phyloP scores from a whole-genome alignment of 1,140 invertebrate species.

The Drosophila micromelanica region DNA sequence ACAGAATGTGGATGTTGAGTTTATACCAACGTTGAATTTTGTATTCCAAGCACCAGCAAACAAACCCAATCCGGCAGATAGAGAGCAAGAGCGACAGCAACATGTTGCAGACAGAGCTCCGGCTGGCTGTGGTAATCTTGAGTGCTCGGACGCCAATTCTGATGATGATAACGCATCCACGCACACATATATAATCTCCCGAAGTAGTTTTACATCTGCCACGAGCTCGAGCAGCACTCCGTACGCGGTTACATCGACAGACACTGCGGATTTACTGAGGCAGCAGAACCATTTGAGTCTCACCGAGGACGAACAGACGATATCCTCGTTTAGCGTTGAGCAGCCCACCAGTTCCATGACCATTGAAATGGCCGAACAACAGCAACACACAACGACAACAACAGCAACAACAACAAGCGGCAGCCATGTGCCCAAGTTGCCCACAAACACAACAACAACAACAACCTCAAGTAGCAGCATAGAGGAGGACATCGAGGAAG shows the following conservation, averaged over 20 bases:
- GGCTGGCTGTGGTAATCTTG: slow-evolving; percentile 13
- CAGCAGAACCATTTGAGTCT: slow-evolving; percentile 68
- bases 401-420: slow-evolving; percentile 42
- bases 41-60: slow-evolving; percentile 44
- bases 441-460: slow-evolving; percentile 41
- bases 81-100: slow-evolving; percentile 49
- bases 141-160: slow-evolving; percentile 29
- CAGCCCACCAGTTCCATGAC: slow-evolving; percentile 78
- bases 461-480: slow-evolving; percentile 72
- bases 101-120: slow-evolving; percentile 42
- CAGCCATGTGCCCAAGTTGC: slow-evolving; percentile 28
- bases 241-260: slow-evolving; percentile 67
- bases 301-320: slow-evolving; percentile 64
- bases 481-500: slow-evolving; percentile 82
- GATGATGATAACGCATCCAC: slow-evolving; percentile 66
- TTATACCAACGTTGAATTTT: slow-evolving; percentile 76
- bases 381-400: slow-evolving; percentile 28
- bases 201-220: slow-evolving; percentile 55
- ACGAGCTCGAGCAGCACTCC: slow-evolving; percentile 61
- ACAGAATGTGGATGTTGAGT: slow-evolving; percentile 66
- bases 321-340: slow-evolving; percentile 71
- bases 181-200: slow-evolving; percentile 73
- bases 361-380: slow-evolving; percentile 71
- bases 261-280: slow-evolving; percentile 68
- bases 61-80: slow-evolving; percentile 11